A percentile compares a stretch with the other conserved stretches of the same genome.
These are phyloP conservation scores for Argyresthia goedartella DNA, from an alignment of 2,888 invertebrate species.

Conservation along the genomic window DNA sequence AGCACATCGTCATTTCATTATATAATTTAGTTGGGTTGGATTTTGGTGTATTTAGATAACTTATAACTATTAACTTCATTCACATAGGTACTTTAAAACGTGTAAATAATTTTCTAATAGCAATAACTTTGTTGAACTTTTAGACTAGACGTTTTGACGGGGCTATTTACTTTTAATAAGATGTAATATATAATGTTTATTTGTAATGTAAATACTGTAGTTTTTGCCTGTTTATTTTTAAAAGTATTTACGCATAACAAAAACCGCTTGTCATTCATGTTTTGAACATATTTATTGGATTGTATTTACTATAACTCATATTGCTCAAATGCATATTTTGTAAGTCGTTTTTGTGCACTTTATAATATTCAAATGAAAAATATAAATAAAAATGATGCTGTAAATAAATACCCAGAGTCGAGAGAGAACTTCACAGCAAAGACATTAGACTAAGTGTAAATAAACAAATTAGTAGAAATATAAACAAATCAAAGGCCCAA, in stretches of 20 bases:
- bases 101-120: conserved; percentile 47
- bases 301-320: conserved; percentile 55
- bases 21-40: conserved; percentile 30
- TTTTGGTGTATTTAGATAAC: conserved; percentile 39
- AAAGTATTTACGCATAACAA: neutral
- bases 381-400: conserved; percentile 29
- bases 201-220: neutral
- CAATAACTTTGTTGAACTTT: conserved; percentile 39
- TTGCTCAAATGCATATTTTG: conserved; percentile 71
- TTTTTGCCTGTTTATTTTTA: conserved; percentile 4
- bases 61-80: neutral
- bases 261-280: too few species aligned
- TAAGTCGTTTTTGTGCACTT: conserved; percentile 68
- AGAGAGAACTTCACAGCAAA: conserved; percentile 28
- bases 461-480: conserved; percentile 27
- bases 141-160: neutral
- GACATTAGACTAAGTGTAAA: conserved; percentile 4
- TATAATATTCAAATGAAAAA: conserved; percentile 58
- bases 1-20: neutral
- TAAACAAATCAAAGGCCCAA: conserved; percentile 56
- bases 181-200: neutral
- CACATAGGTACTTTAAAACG: neutral
- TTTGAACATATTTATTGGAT: too few species aligned
- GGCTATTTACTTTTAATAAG: neutral
- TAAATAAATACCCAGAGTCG: conserved; percentile 43